Evolutionary conservation across 2,113 vertebrate genomes (phyloP).

Genomic region (Dicentrarchus labrax): DNA sequence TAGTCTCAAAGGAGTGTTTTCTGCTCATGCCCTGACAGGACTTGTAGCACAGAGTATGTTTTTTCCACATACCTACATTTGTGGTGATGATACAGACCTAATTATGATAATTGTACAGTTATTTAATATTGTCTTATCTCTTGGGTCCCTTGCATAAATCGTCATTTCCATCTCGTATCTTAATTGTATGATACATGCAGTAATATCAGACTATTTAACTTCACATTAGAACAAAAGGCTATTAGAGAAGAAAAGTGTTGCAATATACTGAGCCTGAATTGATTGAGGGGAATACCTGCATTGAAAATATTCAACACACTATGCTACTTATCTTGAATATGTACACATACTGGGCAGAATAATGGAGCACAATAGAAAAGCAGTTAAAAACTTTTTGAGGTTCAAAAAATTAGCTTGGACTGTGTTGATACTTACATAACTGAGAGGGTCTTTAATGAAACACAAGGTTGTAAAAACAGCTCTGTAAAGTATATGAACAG

Average conservation of each 20-base stretch:
- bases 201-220: not conserved
- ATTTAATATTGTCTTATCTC: not conserved
- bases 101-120: conserved; percentile 6
- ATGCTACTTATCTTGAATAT: not conserved
- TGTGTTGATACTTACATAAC: not conserved
- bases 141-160: not conserved
- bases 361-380: not conserved
- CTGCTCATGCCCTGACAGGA: conserved; percentile 35
- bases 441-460: not conserved
- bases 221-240: not conserved
- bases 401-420: not conserved
- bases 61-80: conserved; percentile 18
- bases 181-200: not conserved
- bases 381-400: not conserved
- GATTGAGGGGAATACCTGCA: not conserved
- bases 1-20: conserved; percentile 61
- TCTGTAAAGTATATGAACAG: not conserved
- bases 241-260: not conserved
- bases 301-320: not conserved
- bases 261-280: not conserved
- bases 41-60: conserved; percentile 11
- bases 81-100: not conserved
- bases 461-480: not conserved
- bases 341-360: not conserved
- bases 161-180: not conserved